Evolutionary conservation across 2,888 invertebrate species (phyloP).

Genomic region (Lamproptera curius): DNA sequence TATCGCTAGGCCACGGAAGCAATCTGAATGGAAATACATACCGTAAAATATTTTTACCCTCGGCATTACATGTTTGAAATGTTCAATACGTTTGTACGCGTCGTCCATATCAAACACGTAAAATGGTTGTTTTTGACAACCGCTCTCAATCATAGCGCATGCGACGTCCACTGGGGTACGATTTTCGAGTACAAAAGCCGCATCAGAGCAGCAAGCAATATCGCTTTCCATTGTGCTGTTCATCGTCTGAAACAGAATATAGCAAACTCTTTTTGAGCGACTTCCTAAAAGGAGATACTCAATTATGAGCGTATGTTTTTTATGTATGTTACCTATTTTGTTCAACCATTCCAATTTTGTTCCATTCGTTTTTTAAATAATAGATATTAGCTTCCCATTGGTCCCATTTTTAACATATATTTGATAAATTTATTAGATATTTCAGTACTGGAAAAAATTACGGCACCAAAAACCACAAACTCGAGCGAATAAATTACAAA

Average conservation of each 20-base stretch:
- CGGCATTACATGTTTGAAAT: slow-evolving; percentile 38
- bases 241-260: slow-evolving; percentile 12
- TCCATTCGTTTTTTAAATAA: too few species aligned
- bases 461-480: too few species aligned
- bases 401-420: too few species aligned
- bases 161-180: slow-evolving; percentile 32
- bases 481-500: too few species aligned
- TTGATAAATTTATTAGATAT: too few species aligned
- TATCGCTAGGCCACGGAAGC: background rate
- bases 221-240: slow-evolving; percentile 13
- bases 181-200: slow-evolving; percentile 28
- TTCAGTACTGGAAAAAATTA: too few species aligned
- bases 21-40: slow-evolving; percentile 24
- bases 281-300: too few species aligned
- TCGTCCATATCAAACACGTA: slow-evolving; percentile 40
- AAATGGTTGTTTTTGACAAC: slow-evolving; percentile 39
- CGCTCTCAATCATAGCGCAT: slow-evolving; percentile 34
- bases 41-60: slow-evolving; percentile 43
- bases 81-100: slow-evolving; percentile 32
- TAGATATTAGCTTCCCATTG: too few species aligned
- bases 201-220: slow-evolving; percentile 11
- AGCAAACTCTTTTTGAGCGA: too few species aligned
- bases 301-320: too few species aligned
- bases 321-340: too few species aligned
- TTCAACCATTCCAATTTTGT: too few species aligned